phyloP scores from a whole-genome alignment of 1,140 invertebrate genomes.

The Nautilus pompilius region DNA sequence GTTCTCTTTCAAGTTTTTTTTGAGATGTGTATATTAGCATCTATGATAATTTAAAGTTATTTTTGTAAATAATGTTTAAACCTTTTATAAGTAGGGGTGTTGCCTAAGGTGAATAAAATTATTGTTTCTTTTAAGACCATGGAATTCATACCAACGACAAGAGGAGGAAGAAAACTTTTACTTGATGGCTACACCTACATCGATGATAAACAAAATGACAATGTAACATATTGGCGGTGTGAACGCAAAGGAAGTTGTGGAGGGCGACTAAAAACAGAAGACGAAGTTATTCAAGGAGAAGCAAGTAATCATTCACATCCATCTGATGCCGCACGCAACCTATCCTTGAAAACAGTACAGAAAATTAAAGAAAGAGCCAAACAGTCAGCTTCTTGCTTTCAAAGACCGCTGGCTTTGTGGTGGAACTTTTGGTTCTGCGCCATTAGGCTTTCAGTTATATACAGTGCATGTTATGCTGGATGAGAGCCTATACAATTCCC shows the following conservation, averaged over 20 bases:
- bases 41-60: no score
- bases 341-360: background rate
- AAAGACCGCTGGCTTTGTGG: background rate
- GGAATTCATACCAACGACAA: background rate
- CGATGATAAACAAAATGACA: background rate
- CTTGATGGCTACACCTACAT: background rate
- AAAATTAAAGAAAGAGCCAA: background rate
- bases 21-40: no score
- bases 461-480: background rate
- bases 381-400: background rate
- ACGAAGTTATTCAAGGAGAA: background rate
- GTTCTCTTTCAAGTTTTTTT: no score
- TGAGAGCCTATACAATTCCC: background rate
- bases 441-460: background rate
- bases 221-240: background rate
- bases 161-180: conserved; percentile 1
- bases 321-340: background rate
- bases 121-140: background rate
- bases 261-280: background rate
- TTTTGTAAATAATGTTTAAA: no score
- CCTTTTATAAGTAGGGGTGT: no score
- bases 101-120: background rate
- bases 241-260: conserved; percentile 2
- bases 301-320: background rate
- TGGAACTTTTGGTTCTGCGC: background rate